Conservation (phyloP, 2,113 vertebrate species). For the Dasyprocta punctata region DNA sequence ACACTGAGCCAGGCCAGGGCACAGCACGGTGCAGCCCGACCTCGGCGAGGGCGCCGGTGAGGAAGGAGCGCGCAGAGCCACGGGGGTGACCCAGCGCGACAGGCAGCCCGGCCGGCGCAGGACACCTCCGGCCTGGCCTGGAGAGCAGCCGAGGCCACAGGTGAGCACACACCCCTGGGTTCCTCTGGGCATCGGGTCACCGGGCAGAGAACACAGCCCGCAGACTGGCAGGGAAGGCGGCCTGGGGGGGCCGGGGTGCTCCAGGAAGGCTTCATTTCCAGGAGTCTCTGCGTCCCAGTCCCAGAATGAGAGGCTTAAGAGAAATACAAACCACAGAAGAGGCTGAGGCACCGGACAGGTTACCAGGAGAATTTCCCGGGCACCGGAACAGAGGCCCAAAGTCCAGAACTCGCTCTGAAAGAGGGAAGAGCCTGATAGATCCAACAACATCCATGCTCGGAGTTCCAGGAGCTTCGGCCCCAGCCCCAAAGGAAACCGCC, state of each 20-base stretch:
- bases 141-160: background rate
- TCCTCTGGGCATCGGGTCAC: background rate
- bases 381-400: background rate
- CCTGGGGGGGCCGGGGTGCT: background rate
- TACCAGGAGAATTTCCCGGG: background rate
- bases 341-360: background rate
- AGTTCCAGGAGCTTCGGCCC: background rate
- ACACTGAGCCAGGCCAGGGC: background rate
- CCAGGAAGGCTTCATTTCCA: background rate
- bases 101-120: background rate
- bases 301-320: background rate
- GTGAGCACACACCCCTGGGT: rapidly evolving
- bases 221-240: too few species aligned
- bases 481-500: background rate
- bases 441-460: too few species aligned
- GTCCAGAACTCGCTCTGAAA: background rate
- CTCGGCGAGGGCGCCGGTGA: background rate
- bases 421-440: background rate
- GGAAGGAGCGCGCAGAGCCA: background rate
- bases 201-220: background rate
- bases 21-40: background rate
- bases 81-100: background rate
- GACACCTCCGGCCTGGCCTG: background rate
- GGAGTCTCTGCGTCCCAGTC: background rate
- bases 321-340: background rate